Percentiles rank a stretch among this genome's conserved stretches.
phyloP scores from a whole-genome alignment of 1,140 invertebrate genomes.

The Tetramorium simillimum region DNA sequence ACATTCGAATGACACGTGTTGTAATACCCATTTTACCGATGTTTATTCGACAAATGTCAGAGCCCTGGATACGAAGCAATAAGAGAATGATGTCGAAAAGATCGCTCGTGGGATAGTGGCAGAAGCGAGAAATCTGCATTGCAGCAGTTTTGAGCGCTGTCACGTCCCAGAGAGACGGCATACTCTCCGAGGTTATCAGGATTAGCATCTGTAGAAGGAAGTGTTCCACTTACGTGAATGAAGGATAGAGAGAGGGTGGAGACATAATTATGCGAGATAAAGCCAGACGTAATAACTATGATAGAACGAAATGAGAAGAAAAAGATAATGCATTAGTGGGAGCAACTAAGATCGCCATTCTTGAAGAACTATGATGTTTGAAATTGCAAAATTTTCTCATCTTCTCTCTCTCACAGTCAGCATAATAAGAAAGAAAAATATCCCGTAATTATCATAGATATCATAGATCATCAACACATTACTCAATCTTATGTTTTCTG shows the following conservation, averaged over 20 bases:
- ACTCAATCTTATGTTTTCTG: not conserved
- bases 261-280: constrained; percentile 59
- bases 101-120: not conserved
- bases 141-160: constrained; percentile 61
- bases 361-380: constrained; percentile 31
- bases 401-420: not conserved
- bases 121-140: constrained; percentile 18
- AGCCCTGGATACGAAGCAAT: constrained; percentile 14
- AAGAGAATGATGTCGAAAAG: constrained; percentile 7
- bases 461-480: not conserved
- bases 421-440: constrained; percentile 3
- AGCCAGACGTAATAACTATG: constrained; percentile 32
- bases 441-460: constrained; percentile 1
- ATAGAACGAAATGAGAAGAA: not conserved
- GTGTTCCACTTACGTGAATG: constrained; percentile 76
- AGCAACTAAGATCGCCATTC: constrained; percentile 40
- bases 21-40: constrained; percentile 49
- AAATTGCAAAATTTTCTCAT: constrained; percentile 30
- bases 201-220: constrained; percentile 80
- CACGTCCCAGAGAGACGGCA: constrained; percentile 53
- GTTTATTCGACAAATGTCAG: constrained; percentile 47
- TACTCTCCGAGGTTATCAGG: constrained; percentile 72
- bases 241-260: constrained; percentile 65
- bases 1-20: constrained; percentile 25
- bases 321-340: constrained; percentile 14